phyloP scores from a whole-genome alignment of 2,888 invertebrate species.

The Liposcelis brunnea region DNA sequence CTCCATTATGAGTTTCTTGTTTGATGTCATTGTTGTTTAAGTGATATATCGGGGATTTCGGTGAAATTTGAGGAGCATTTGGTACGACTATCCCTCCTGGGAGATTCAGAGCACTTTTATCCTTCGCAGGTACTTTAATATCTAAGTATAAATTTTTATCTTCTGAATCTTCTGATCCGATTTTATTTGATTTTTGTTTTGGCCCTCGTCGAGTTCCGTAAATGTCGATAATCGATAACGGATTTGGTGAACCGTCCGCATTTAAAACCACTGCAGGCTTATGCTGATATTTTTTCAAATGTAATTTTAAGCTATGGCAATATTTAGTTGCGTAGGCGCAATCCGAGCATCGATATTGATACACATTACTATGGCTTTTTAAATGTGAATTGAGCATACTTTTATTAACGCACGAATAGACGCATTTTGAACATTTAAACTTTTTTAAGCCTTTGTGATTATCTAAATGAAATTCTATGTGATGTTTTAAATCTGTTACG shows the following conservation, averaged over 20 bases:
- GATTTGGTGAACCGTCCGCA: slow-evolving; percentile 75
- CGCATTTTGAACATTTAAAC: slow-evolving; percentile 79
- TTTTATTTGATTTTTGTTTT: slow-evolving; percentile 35
- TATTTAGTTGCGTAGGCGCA: slow-evolving; percentile 97
- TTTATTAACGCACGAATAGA: slow-evolving; percentile 88
- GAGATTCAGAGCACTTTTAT: neutral
- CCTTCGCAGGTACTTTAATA: slow-evolving; percentile 9
- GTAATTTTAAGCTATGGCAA: slow-evolving; percentile 90
- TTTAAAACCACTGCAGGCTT: slow-evolving; percentile 80
- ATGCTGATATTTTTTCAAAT: slow-evolving; percentile 82
- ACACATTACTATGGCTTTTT: slow-evolving; percentile 85
- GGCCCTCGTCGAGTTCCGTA: slow-evolving; percentile 82
- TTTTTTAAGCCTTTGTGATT: slow-evolving; percentile 94
- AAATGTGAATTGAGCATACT: slow-evolving; percentile 98
- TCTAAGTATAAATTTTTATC: no score
- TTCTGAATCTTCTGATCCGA: slow-evolving; percentile 15
- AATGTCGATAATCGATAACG: slow-evolving; percentile 72
- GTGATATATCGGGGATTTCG: neutral
- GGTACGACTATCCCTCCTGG: slow-evolving; percentile 5
- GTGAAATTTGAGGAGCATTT: neutral
- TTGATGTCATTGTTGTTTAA: neutral
- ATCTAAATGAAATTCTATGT: slow-evolving; percentile 88
- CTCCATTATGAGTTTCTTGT: no score
- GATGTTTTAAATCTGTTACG: slow-evolving; percentile 97
- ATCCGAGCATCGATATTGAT: slow-evolving; percentile 82